Evolutionary conservation across 2,113 vertebrate genomes (phyloP).

Genomic region (Ctenomys sociabilis): DNA sequence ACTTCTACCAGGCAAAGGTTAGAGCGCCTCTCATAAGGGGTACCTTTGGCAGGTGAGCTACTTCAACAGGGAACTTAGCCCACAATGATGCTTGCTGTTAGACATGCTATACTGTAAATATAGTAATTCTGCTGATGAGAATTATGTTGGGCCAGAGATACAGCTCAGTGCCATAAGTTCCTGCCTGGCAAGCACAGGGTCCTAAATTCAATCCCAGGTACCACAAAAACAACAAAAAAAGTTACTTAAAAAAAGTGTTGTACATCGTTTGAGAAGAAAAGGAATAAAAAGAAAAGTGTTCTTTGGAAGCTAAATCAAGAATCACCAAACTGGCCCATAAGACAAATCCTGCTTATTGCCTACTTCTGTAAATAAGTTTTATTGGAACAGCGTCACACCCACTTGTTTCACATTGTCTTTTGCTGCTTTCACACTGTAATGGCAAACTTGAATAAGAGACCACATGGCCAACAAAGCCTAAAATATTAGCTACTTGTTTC

Average conservation of each 20-base stretch:
- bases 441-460: neutral
- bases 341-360: neutral
- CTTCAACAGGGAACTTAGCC: neutral
- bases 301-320: constrained; percentile 8
- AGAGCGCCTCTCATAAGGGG: neutral
- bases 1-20: neutral
- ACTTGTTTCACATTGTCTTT: neutral
- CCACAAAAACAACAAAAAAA: too few relatives aligned
- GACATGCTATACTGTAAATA: neutral
- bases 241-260: neutral
- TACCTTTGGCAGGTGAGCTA: neutral
- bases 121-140: neutral
- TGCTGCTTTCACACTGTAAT: neutral
- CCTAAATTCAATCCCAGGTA: too few relatives aligned
- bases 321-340: neutral
- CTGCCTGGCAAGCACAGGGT: too few relatives aligned
- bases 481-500: neutral
- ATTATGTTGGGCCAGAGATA: too few relatives aligned
- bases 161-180: too few relatives aligned
- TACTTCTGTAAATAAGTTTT: constrained; percentile 6
- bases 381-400: neutral
- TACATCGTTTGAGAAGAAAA: neutral
- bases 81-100: neutral
- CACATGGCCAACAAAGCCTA: neutral
- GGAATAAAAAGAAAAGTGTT: neutral